Evolutionary conservation across 2,888 invertebrate genomes (phyloP).

Genomic region (Agriopis marginaria): DNA sequence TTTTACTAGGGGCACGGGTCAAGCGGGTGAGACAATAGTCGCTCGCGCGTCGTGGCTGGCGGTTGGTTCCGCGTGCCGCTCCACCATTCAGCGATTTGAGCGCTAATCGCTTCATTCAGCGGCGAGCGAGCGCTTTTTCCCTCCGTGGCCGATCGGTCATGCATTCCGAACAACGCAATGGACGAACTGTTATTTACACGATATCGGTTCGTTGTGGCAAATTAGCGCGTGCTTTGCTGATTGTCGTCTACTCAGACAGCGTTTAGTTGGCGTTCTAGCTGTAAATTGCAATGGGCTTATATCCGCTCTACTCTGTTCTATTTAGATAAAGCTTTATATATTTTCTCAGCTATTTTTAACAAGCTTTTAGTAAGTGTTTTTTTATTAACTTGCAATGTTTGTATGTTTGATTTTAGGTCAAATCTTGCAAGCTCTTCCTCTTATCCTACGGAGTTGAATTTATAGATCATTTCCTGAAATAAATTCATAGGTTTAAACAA

Average conservation of each 20-base stretch:
- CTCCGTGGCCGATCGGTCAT: slow-evolving; percentile 78
- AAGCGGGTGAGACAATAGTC: slow-evolving; percentile 79
- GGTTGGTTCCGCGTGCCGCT: slow-evolving; percentile 82
- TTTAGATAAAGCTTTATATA: background rate
- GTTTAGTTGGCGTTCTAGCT: slow-evolving; percentile 12
- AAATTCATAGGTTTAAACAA: too few species aligned
- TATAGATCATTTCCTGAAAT: too few species aligned
- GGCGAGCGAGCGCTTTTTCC: slow-evolving; percentile 77
- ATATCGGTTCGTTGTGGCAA: slow-evolving; percentile 63
- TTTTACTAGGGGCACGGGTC: slow-evolving; percentile 84
- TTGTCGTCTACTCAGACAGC: slow-evolving; percentile 20
- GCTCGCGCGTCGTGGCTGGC: slow-evolving; percentile 69
- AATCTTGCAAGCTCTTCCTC: too few species aligned
- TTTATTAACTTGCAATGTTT: too few species aligned
- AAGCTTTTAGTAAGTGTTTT: background rate
- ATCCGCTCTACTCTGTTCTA: background rate
- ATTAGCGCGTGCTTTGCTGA: slow-evolving; percentile 57
- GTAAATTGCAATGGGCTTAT: slow-evolving; percentile 13
- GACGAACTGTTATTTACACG: slow-evolving; percentile 63
- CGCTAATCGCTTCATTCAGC: slow-evolving; percentile 85
- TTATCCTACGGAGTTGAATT: too few species aligned
- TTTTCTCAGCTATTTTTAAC: background rate
- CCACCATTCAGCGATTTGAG: slow-evolving; percentile 82
- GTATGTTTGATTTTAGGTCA: too few species aligned
- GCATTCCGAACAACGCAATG: slow-evolving; percentile 71